These are phyloP conservation scores for Anas flavirostris DNA, from an alignment of 2,797 vertebrate species.

Conservation along the genomic window DNA sequence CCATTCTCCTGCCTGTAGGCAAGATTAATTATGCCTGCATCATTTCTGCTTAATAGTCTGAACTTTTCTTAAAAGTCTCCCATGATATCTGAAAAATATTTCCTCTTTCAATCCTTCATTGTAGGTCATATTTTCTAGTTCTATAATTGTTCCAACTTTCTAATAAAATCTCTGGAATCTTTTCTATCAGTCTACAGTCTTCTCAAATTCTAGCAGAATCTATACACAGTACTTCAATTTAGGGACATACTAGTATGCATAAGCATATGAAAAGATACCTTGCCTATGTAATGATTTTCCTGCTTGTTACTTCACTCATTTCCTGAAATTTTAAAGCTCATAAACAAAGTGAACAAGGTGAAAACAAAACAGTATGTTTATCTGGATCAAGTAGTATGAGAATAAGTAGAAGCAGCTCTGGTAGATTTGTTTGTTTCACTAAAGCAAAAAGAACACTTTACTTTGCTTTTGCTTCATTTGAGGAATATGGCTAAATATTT, in stretches of 20 bases:
- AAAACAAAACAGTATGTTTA: neutral
- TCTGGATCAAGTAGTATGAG: neutral
- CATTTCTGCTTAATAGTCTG: neutral
- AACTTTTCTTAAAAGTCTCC: neutral
- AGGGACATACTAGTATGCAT: neutral
- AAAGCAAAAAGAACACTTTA: neutral
- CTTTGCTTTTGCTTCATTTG: neutral
- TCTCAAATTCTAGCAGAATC: neutral
- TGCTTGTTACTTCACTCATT: neutral
- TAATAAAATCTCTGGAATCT: neutral
- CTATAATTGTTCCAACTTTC: neutral
- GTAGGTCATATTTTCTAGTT: neutral
- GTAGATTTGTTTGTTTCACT: neutral
- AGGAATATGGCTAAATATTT: neutral
- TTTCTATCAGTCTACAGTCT: neutral
- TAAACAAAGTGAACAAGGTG: neutral
- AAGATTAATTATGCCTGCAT: neutral
- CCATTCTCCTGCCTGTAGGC: neutral
- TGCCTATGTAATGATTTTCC: neutral
- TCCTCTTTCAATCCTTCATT: neutral
- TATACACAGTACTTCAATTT: neutral
- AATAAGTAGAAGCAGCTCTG: neutral
- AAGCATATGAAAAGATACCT: neutral
- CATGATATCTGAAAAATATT: neutral
- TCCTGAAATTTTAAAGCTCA: neutral